These are phyloP conservation scores for Calephelis nemesis DNA, from an alignment of 1,140 invertebrate species.

Conservation along the genomic window DNA sequence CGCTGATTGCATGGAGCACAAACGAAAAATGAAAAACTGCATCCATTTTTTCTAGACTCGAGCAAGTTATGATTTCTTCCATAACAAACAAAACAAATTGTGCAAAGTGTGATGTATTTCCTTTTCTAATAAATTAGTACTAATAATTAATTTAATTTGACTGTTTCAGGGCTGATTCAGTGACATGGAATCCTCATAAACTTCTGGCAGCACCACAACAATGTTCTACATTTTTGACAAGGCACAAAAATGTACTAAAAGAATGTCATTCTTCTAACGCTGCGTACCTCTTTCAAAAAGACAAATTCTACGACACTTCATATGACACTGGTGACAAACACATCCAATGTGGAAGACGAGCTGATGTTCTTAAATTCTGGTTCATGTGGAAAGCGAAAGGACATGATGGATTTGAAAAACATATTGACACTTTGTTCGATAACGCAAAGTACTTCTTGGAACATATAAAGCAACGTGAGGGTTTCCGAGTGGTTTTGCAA, in stretches of 20 bases:
- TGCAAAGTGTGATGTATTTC: not conserved
- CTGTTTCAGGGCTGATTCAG: constrained; percentile 88
- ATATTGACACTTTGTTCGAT: constrained; percentile 89
- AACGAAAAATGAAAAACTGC: too few relatives aligned
- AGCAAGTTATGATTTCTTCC: too few relatives aligned
- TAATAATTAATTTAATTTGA: not conserved
- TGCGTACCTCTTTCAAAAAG: constrained; percentile 95
- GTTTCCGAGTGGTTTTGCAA: constrained; percentile 87
- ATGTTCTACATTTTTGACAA: constrained; percentile 91
- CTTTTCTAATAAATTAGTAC: not conserved
- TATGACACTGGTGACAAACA: constrained; percentile 97
- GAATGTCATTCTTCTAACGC: constrained; percentile 86
- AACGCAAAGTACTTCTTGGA: constrained; percentile 86
- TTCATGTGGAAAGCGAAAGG: constrained; percentile 98
- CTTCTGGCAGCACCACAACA: constrained; percentile 93
- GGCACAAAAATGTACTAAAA: constrained; percentile 84
- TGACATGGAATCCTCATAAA: constrained; percentile 97
- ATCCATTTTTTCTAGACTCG: too few relatives aligned
- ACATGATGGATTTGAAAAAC: constrained; percentile 87
- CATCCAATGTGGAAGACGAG: constrained; percentile 94
- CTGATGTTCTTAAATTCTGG: constrained; percentile 98
- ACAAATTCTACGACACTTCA: constrained; percentile 96
- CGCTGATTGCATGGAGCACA: too few relatives aligned
- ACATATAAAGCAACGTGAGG: constrained; percentile 83
- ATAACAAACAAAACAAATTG: not conserved